Percentiles rank a stretch among this genome's conserved stretches.
phyloP scores from a whole-genome alignment of 2,888 invertebrate species.

The Lithosia quadra region DNA sequence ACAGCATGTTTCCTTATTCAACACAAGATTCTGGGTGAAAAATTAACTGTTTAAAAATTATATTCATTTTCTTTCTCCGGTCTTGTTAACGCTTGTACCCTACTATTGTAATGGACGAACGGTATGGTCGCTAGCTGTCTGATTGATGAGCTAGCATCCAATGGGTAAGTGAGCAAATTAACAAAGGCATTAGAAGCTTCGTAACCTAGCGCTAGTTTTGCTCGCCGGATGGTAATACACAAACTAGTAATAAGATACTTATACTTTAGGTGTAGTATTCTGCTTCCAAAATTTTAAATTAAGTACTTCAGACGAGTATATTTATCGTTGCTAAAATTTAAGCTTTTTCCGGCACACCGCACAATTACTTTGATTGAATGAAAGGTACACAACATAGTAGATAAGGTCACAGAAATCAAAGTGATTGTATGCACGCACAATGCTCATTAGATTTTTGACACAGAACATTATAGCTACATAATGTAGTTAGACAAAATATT shows the following conservation, averaged over 20 bases:
- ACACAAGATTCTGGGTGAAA: slow-evolving; percentile 68
- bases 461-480: slow-evolving; percentile 33
- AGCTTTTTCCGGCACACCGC: slow-evolving; percentile 41
- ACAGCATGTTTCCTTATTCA: slow-evolving; percentile 78
- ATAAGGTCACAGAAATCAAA: slow-evolving; percentile 48
- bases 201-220: slow-evolving; percentile 66
- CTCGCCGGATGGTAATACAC: slow-evolving; percentile 37
- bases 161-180: slow-evolving; percentile 90
- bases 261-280: slow-evolving; percentile 43
- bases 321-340: slow-evolving; percentile 26
- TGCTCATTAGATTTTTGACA: slow-evolving; percentile 47
- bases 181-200: slow-evolving; percentile 75
- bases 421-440: slow-evolving; percentile 64
- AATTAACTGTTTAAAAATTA: slow-evolving; percentile 72
- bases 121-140: slow-evolving; percentile 90
- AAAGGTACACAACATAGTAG: slow-evolving; percentile 12
- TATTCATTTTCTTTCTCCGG: slow-evolving; percentile 83
- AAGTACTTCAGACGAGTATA: slow-evolving; percentile 26
- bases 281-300: slow-evolving; percentile 44
- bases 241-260: slow-evolving; percentile 36
- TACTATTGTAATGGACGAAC: slow-evolving; percentile 78
- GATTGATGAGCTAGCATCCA: slow-evolving; percentile 93
- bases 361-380: slow-evolving; percentile 57
- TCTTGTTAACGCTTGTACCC: slow-evolving; percentile 81
- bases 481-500: slow-evolving; percentile 33